phyloP scores from a whole-genome alignment of 2,113 vertebrate genomes.

The Sapayoa aenigma region DNA sequence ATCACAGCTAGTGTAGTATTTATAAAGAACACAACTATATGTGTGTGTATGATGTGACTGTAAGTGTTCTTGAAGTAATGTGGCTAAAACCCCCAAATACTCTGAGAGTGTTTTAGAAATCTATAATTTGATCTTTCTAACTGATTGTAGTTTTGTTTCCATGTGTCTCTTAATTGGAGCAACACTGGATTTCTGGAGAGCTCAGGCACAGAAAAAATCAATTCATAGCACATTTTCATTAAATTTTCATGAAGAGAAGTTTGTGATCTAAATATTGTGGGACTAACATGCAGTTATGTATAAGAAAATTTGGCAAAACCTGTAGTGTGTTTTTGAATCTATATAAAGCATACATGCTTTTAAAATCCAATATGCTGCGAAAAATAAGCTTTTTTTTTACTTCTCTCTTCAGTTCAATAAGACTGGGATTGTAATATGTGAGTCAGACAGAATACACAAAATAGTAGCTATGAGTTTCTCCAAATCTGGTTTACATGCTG shows the following conservation, averaged over 20 bases:
- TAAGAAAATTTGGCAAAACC: not conserved
- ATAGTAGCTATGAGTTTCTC: not conserved
- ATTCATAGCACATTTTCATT: not conserved
- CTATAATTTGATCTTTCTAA: not conserved
- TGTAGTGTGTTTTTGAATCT: not conserved
- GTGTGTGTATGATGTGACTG: not conserved
- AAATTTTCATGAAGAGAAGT: not conserved
- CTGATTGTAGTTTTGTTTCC: not conserved
- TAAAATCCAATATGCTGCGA: not conserved
- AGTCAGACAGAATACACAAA: not conserved
- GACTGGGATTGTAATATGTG: conserved; percentile 9
- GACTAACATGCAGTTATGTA: not conserved
- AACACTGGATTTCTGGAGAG: not conserved
- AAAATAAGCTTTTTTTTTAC: not conserved
- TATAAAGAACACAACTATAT: not conserved
- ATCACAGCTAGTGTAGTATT: not conserved
- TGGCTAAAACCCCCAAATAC: not conserved
- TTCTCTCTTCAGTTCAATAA: not conserved
- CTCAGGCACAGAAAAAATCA: not conserved
- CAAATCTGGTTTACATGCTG: not conserved
- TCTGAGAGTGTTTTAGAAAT: not conserved
- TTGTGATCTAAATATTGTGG: not conserved
- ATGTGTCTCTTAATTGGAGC: not conserved
- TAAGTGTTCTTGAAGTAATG: not conserved
- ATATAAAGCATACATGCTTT: not conserved